Percentiles rank a stretch among this genome's conserved stretches.
These are phyloP conservation scores for Mandrillus leucophaeus DNA, from an alignment of 2,113 vertebrate species.

Conservation along the genomic window DNA sequence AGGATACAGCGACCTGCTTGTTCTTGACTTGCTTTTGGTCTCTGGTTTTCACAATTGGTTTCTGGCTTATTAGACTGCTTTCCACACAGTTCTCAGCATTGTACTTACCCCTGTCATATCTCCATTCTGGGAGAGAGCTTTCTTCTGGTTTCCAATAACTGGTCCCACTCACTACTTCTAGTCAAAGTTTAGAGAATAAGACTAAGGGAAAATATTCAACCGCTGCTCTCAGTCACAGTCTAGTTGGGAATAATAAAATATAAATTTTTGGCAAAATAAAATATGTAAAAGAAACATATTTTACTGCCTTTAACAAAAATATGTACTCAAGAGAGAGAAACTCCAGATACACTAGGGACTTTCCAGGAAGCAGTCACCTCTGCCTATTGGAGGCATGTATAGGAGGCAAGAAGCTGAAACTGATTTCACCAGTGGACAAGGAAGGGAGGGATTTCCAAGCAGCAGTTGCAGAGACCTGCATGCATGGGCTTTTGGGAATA, in stretches of 20 bases:
- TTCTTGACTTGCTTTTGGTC: background rate
- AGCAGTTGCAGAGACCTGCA: background rate
- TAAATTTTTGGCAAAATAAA: background rate
- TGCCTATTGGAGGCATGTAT: background rate
- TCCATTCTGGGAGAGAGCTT: background rate
- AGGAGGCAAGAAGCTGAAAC: background rate
- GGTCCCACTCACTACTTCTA: background rate
- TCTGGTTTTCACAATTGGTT: conserved; percentile 13
- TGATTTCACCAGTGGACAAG: background rate
- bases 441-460: background rate
- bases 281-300: background rate
- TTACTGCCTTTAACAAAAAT: background rate
- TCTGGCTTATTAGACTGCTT: background rate
- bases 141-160: background rate
- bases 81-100: background rate
- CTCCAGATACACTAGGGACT: background rate
- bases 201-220: background rate
- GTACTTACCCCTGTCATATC: background rate
- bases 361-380: background rate
- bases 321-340: background rate
- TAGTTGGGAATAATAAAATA: background rate
- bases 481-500: background rate
- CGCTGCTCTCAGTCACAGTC: background rate
- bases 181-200: background rate
- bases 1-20: background rate